Conservation (phyloP, 1,140 invertebrate genomes). For the Druon quercuslanigerum region DNA sequence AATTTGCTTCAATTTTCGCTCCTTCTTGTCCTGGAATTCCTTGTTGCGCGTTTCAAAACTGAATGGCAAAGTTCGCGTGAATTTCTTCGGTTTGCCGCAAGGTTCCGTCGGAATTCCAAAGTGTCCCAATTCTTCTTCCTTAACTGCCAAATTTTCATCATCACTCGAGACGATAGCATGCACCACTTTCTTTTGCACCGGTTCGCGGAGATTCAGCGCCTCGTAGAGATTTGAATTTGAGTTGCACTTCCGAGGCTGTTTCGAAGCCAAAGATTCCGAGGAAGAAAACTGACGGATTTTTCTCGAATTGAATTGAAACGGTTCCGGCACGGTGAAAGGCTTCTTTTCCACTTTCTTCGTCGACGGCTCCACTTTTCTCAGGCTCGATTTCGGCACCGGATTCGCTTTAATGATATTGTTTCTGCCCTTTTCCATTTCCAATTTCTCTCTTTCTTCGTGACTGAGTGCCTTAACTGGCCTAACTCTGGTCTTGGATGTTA, state of each 20-base stretch:
- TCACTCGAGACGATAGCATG: slow-evolving; percentile 47
- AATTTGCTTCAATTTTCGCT: slow-evolving; percentile 75
- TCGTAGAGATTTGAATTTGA: not conserved
- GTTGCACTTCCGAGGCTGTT: not conserved
- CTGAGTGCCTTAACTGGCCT: slow-evolving; percentile 57
- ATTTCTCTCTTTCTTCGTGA: slow-evolving; percentile 62
- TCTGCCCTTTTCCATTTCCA: slow-evolving; percentile 65
- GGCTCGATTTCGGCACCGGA: slow-evolving; percentile 54
- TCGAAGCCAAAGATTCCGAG: not conserved
- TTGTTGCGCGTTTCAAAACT: slow-evolving; percentile 77
- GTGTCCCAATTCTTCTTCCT: slow-evolving; percentile 61
- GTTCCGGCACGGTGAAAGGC: slow-evolving; percentile 57
- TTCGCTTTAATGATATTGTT: slow-evolving; percentile 65
- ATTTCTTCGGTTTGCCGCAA: slow-evolving; percentile 51
- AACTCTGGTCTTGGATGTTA: slow-evolving; percentile 66
- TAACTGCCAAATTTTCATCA: slow-evolving; percentile 45
- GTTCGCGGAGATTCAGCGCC: not conserved
- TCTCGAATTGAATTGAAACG: slow-evolving; percentile 57
- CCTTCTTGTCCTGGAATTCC: slow-evolving; percentile 71
- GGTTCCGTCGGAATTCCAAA: slow-evolving; percentile 65
- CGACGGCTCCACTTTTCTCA: slow-evolving; percentile 43
- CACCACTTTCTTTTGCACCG: slow-evolving; percentile 22
- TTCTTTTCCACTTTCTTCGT: slow-evolving; percentile 62
- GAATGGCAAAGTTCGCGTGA: slow-evolving; percentile 71
- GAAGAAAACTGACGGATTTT: slow-evolving; percentile 15